Base-by-base conservation (phyloP, 2,113 vertebrate genomes). In the Sinocyclocheilus maitianheensis region DNA sequence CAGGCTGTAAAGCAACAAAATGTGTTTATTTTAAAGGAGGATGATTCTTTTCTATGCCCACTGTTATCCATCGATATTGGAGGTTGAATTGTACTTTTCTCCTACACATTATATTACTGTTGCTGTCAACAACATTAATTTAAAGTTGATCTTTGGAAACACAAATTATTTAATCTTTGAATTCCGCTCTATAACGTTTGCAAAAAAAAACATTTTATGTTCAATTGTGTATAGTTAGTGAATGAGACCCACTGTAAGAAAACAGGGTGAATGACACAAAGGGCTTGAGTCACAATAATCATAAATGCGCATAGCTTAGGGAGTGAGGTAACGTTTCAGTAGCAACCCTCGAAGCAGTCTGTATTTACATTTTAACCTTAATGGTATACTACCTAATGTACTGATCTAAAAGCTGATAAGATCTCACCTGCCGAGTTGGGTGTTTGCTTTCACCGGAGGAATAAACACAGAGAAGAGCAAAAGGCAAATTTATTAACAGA, bases 321-420 rank as follows among this genome's bases (percentile, higher is more conserved):
- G 6, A 16, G 58, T 46, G 20, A 24, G 58, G 46, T 63, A 46
- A 43, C 4, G 13, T 46, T 63, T 80, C 58, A n/a, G 22, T 74
- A 63, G 24, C 37, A 63, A 65, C 60, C 78, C 37, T 81, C 0
- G 7, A 65, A 81, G 78, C 58, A 46, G 22, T 46, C 58, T 20
- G 58, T 43, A 34, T 79, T 79, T 79, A 2, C 77, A 63, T 81
- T 65, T 16, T 18, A 26, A 22, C 26, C 18, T 60, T 60, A 9
- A 1, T 62, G 78, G 24, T 80, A 20, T 43, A 43, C 78, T 80
- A 62, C 55, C 4, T 12, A 22, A 22, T 37, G 51, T 55, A 79
- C 77, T n/a, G 20, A 62, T 79, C 77, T 62, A 8, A 81, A 81
- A 46, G 37, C 78, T 81, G 78, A 81, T 81, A 65, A 16, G 65